Conservation (phyloP, 2,797 vertebrate species). For the Notamacropus eugenii region DNA sequence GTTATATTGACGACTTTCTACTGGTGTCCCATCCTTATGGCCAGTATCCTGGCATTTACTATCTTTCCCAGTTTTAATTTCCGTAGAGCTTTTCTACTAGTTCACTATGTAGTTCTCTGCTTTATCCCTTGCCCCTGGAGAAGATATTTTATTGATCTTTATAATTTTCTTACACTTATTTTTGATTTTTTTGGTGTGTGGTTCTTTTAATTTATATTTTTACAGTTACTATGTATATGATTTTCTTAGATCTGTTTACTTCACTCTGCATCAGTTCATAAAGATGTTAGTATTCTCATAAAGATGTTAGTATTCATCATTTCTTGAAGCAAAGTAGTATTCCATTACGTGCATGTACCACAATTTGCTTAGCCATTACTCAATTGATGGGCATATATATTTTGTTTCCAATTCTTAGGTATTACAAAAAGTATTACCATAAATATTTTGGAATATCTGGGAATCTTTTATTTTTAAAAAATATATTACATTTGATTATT, state of each 20-base stretch:
- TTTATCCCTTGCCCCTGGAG: neutral
- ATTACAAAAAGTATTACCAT: neutral
- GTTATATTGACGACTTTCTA: neutral
- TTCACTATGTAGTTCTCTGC: neutral
- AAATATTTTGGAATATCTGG: neutral
- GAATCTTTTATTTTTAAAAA: neutral
- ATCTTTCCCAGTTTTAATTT: neutral
- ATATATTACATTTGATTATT: neutral
- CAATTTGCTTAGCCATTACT: neutral
- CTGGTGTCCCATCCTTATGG: neutral
- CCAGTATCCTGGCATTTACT: neutral
- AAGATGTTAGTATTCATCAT: neutral
- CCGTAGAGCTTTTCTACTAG: neutral
- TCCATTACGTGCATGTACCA: neutral
- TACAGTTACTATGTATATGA: too few relatives aligned
- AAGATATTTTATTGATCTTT: neutral
- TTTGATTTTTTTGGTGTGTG: neutral
- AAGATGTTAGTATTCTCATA: neutral
- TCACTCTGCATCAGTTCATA: neutral
- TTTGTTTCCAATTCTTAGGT: neutral
- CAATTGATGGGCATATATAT: neutral
- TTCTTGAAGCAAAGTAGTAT: neutral
- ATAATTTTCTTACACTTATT: neutral
- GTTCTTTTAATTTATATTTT: neutral
- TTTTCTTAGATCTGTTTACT: too few relatives aligned